Conservation (phyloP, 1,140 invertebrate species). For the Gyrodactylus bullatarudis region DNA sequence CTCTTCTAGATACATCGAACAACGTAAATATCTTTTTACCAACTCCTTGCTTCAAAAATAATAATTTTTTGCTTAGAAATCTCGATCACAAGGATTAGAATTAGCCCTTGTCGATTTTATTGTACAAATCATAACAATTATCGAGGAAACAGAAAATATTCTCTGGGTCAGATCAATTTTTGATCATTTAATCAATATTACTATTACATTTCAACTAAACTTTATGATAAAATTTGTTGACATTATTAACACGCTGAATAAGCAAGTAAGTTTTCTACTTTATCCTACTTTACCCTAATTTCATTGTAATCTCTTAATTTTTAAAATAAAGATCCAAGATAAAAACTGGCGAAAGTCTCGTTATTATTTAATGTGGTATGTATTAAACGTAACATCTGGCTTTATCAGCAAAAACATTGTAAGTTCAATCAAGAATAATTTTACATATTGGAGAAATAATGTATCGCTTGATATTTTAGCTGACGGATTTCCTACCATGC, state of each 20-base stretch:
- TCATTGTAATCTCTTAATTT: background rate
- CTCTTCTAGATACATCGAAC: background rate
- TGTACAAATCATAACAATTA: background rate
- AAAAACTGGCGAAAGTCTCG: background rate
- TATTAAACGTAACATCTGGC: slow-evolving; percentile 2
- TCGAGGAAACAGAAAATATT: background rate
- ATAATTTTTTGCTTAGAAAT: background rate
- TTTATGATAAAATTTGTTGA: background rate
- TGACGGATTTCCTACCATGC: background rate
- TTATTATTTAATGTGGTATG: background rate
- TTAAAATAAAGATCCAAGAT: background rate
- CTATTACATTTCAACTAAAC: background rate
- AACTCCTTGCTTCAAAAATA: background rate
- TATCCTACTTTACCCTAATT: background rate
- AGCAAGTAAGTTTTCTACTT: background rate
- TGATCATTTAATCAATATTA: background rate
- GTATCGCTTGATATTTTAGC: background rate
- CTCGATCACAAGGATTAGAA: background rate
- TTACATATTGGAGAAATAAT: too few relatives aligned
- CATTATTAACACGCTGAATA: background rate
- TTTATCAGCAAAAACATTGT: slow-evolving; percentile 6
- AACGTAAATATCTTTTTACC: background rate
- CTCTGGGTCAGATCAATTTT: background rate
- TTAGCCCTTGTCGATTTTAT: background rate
- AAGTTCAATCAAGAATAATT: background rate